A percentile compares a stretch with the other conserved stretches of the same genome.
phyloP scores from a whole-genome alignment of 2,113 vertebrate genomes.

The Oryzias woworae region DNA sequence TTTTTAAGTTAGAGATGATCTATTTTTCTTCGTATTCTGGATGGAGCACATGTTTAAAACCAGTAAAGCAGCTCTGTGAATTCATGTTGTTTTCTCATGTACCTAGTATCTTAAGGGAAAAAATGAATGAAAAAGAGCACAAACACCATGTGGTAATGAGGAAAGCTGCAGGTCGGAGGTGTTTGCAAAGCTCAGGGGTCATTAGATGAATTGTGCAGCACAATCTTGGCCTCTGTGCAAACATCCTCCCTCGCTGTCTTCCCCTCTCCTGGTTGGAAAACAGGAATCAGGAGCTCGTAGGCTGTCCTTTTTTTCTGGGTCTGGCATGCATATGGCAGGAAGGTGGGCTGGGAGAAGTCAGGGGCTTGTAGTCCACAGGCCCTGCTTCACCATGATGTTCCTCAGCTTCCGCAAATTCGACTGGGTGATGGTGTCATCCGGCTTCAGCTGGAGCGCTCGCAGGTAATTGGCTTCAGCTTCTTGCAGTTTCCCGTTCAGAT shows the following conservation, averaged over 20 bases:
- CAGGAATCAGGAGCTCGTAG: conserved; percentile 4
- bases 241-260: conserved; percentile 43
- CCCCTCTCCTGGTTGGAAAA: conserved; percentile 29
- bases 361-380: conserved; percentile 88
- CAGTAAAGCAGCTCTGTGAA: conserved; percentile 6
- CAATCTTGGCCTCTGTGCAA: conserved; percentile 36
- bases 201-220: conserved; percentile 24
- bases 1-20: background rate
- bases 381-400: conserved; percentile 99
- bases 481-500: conserved; percentile 93
- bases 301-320: conserved; percentile 11
- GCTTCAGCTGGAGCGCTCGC: conserved; percentile 92
- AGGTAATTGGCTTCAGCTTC: conserved; percentile 97
- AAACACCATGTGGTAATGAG: conserved; percentile 31
- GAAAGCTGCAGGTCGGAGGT: conserved; percentile 48
- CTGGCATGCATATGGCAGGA: conserved; percentile 39
- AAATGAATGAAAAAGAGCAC: conserved; percentile 13
- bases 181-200: conserved; percentile 49
- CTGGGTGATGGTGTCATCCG: conserved; percentile 95
- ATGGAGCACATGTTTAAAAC: background rate
- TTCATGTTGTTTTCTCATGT: conserved; percentile 26
- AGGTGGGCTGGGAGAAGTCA: conserved; percentile 67
- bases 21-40: conserved; percentile 16
- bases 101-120: conserved; percentile 46
- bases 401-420: conserved; percentile 97